These are phyloP conservation scores for Gadus macrocephalus DNA, from an alignment of 2,113 vertebrate genomes.

Conservation along the genomic window DNA sequence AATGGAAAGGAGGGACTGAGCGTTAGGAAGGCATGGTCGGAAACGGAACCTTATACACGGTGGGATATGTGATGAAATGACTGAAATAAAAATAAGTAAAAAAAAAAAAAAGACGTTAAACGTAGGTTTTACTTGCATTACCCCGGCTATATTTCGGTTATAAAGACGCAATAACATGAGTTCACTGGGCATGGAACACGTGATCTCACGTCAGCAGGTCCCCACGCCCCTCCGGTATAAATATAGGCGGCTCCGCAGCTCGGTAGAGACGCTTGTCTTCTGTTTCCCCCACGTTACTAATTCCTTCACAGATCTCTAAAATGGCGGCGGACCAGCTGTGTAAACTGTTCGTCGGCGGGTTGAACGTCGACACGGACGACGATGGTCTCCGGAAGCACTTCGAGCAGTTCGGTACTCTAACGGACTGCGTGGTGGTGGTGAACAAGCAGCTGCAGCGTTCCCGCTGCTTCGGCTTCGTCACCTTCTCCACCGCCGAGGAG, in stretches of 20 bases:
- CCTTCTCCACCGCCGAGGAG: slow-evolving; percentile 88
- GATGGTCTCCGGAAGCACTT: slow-evolving; percentile 92
- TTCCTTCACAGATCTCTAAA: fast-evolving
- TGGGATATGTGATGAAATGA: too few relatives aligned
- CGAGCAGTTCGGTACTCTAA: slow-evolving; percentile 82
- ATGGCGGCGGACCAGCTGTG: slow-evolving; percentile 93
- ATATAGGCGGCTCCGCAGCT: not conserved
- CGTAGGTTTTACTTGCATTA: too few relatives aligned
- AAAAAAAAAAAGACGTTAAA: too few relatives aligned
- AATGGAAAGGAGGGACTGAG: too few relatives aligned
- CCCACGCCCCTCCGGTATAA: slow-evolving; percentile 38
- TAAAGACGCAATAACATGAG: too few relatives aligned
- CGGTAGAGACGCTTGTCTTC: too few relatives aligned
- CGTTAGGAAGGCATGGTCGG: too few relatives aligned
- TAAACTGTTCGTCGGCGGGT: slow-evolving; percentile 94
- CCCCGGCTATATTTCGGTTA: too few relatives aligned
- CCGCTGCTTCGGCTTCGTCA: slow-evolving; percentile 94
- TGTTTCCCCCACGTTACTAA: slow-evolving; percentile 47
- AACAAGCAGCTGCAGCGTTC: slow-evolving; percentile 76
- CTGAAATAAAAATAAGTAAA: too few relatives aligned
- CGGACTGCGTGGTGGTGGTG: slow-evolving; percentile 68
- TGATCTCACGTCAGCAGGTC: not conserved
- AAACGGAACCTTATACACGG: too few relatives aligned
- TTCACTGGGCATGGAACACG: too few relatives aligned
- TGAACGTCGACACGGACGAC: slow-evolving; percentile 94